Conservation (phyloP, 2,797 vertebrate species). For the Pteropus rufus region DNA sequence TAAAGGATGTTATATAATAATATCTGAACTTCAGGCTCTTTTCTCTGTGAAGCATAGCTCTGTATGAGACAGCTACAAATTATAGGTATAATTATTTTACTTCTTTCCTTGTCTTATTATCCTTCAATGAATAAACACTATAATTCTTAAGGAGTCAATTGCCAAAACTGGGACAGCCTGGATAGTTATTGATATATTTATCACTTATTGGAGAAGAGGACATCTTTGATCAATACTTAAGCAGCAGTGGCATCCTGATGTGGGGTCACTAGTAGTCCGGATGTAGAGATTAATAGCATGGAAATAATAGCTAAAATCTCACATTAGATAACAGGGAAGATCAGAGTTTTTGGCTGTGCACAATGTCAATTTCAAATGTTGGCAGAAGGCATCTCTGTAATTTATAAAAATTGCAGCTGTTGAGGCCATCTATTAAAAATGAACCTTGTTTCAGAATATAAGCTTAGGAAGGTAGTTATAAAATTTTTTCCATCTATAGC, state of each 20-base stretch:
- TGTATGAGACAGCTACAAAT: constrained; percentile 64
- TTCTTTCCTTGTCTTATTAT: constrained; percentile 66
- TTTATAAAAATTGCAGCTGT: constrained; percentile 55
- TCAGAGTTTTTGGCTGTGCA: constrained; percentile 12
- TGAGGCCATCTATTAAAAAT: constrained; percentile 55
- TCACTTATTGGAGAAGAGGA: constrained; percentile 62
- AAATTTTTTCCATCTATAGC: constrained; percentile 31
- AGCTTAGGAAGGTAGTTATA: constrained; percentile 50
- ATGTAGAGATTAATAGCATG: constrained; percentile 49
- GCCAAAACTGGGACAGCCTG: constrained; percentile 33
- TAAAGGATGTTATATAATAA: constrained; percentile 58
- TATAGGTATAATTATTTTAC: constrained; percentile 54
- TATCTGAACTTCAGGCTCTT: constrained; percentile 46
- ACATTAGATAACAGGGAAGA: constrained; percentile 38
- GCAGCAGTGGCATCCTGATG: constrained; percentile 14
- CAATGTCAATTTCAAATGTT: constrained; percentile 53
- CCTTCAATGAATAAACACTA: constrained; percentile 61
- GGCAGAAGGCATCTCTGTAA: constrained; percentile 45
- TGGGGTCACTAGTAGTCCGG: constrained; percentile 19
- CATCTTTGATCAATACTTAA: constrained; percentile 48
- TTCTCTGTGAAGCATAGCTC: constrained; percentile 52
- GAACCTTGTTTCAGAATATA: constrained; percentile 36
- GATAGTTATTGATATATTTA: constrained; percentile 63
- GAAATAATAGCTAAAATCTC: constrained; percentile 55
- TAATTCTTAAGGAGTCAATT: constrained; percentile 65